These are phyloP conservation scores for Bombylius discolor DNA, from an alignment of 2,888 invertebrate genomes.

Conservation along the genomic window DNA sequence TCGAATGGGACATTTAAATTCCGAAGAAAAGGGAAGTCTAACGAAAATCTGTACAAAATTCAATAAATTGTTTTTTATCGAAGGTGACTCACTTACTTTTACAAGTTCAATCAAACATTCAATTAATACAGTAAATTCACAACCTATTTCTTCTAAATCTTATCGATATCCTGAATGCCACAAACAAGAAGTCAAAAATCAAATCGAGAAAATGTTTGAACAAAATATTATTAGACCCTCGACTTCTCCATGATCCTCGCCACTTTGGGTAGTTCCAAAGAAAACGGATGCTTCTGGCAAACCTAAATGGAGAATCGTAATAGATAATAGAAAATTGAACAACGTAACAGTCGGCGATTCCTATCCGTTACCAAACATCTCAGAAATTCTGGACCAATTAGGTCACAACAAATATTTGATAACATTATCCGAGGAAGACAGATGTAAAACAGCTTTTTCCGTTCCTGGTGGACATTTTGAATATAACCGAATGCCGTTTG, in stretches of 20 bases:
- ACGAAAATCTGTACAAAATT: constrained; percentile 2
- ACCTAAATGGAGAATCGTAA: constrained; percentile 14
- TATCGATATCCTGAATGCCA: constrained; percentile 10
- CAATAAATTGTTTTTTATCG: constrained; percentile 5
- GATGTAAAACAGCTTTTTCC: constrained; percentile 10
- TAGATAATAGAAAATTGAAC: constrained; percentile 14
- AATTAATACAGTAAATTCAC: constrained; percentile 3
- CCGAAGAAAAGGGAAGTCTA: constrained; percentile 12
- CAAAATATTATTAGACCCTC: constrained; percentile 1
- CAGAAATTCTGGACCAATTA: constrained; percentile 12
- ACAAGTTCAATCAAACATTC: constrained; percentile 3
- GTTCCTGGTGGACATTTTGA: constrained; percentile 3
- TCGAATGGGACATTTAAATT: constrained; percentile 16
- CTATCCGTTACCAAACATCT: constrained; percentile 19
- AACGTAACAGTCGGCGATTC: constrained; percentile 13
- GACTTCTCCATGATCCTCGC: constrained; percentile 9
- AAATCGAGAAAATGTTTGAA: background rate
- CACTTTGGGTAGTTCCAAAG: constrained; percentile 15
- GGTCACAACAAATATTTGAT: constrained; percentile 11
- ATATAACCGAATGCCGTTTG: constrained; percentile 9
- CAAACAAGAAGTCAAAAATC: constrained; percentile 3
- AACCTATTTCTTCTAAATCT: background rate
- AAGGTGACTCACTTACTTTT: constrained; percentile 4
- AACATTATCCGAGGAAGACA: constrained; percentile 9
- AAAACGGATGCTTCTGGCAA: constrained; percentile 12